Evolutionary conservation across 2,797 vertebrate species (phyloP).

Genomic region (Poecile montanus): DNA sequence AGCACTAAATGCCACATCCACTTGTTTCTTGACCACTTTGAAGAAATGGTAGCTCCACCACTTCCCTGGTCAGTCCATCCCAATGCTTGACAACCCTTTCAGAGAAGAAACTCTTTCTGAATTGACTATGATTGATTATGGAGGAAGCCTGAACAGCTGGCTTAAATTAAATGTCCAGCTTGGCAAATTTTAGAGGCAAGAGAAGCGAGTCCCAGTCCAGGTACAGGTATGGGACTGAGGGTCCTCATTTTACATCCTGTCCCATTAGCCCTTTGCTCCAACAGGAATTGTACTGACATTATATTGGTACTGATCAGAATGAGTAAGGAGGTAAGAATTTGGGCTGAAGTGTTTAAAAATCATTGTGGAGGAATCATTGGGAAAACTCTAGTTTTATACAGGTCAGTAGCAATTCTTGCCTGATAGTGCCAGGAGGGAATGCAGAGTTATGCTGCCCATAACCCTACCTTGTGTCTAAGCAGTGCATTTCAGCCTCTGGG

Average conservation of each 20-base stretch:
- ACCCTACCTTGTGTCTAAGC: not conserved
- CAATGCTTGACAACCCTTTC: not conserved
- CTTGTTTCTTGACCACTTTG: not conserved
- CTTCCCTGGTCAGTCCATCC: not conserved
- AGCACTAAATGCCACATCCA: not conserved
- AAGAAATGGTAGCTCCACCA: not conserved
- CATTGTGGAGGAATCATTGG: not conserved
- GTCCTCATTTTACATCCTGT: not conserved
- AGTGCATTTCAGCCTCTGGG: conserved; percentile 18
- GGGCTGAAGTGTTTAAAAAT: not conserved
- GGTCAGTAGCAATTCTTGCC: not conserved
- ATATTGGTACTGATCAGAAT: not conserved
- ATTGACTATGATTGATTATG: not conserved
- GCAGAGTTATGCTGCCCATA: not conserved
- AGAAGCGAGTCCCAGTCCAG: not conserved
- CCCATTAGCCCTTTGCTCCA: not conserved
- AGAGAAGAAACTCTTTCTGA: not conserved
- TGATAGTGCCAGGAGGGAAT: not conserved
- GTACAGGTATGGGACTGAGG: not conserved
- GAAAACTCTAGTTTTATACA: not conserved
- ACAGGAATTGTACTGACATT: not conserved
- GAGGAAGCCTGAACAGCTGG: not conserved
- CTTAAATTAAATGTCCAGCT: not conserved
- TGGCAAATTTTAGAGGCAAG: not conserved
- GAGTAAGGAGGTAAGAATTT: not conserved